Base-by-base conservation (phyloP, 2,888 invertebrate species). In the Drosophila nr. medialis region DNA sequence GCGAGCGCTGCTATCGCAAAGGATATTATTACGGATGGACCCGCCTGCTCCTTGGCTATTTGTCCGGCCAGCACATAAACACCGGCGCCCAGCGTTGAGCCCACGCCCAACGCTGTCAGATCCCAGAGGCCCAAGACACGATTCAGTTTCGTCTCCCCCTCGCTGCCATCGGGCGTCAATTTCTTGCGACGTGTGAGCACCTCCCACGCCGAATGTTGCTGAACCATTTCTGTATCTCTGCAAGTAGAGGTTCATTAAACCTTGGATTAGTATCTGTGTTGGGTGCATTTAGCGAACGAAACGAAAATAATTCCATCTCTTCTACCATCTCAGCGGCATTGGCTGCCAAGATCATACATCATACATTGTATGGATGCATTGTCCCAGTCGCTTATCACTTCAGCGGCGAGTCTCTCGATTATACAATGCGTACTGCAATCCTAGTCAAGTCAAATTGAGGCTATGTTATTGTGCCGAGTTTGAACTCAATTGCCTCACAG, bases 1-100 rank as follows among this genome's bases (percentile, higher is more conserved):
- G 97, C 97, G 27, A 97, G 81, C 0, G 97, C 98, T 0, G 98
- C 98, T n/a, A 98, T 95, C 5, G 97, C 94, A 92, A 98, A 98
- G 2, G 97, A 97, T 60, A 98, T 92, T 36, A 97, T 94, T 0
- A 98, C 96, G 0, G 97, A 96, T 0, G 98, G 98, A 0, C 98
- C 98, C 0, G 98, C 96, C 29, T 94, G 94, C 71, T 94, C 94
- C 88, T 95, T 94, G 1, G 97, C 96, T 56, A 97, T 97, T 61
- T 95, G 94, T 7, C 97, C 97, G 56, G 96, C 96, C 72, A 98
- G 93, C 7, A 98, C 97, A 92, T 98, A 98, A 64, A 98, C 96
- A 18, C 98, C 98, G 6, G 98, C 96, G n/a, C 97, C 97, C 62
- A 98, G 94, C 0, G 96, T 96, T 78, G 96, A 95, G 72, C 97